Percentiles rank a stretch among this genome's conserved stretches.
Conservation (phyloP, 2,113 vertebrate genomes). For the Mus spicilegus region DNA sequence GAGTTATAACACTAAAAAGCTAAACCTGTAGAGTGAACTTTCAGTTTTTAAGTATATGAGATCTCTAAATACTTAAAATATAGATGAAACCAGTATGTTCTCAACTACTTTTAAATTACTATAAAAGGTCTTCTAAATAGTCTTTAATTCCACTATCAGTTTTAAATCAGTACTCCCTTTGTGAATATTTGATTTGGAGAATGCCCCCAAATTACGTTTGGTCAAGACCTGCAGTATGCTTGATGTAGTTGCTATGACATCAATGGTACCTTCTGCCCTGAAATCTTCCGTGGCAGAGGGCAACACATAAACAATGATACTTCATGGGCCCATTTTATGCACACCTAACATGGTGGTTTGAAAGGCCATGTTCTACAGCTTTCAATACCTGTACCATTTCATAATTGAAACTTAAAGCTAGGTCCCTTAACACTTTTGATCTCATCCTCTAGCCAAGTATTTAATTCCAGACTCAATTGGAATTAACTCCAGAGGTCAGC, state of each 20-base stretch:
- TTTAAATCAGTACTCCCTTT: constrained; percentile 2
- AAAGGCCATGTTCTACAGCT: neutral
- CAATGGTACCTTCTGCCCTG: neutral
- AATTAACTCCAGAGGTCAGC: neutral
- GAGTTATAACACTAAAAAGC: neutral
- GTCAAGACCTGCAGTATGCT: neutral
- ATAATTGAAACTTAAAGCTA: neutral
- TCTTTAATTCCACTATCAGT: neutral
- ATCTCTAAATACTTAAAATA: constrained; percentile 24
- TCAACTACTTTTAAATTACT: neutral
- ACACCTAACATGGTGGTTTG: neutral
- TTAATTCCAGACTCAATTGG: neutral
- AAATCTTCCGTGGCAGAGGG: neutral
- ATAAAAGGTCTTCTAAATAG: constrained; percentile 34
- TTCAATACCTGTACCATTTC: neutral
- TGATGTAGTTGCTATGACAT: neutral
- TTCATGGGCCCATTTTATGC: neutral
- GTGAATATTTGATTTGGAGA: neutral
- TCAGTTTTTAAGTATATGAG: neutral
- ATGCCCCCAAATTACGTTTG: neutral
- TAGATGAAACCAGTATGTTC: neutral
- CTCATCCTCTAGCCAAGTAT: neutral
- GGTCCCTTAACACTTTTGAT: neutral
- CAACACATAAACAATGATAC: neutral
- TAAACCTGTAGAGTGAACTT: neutral